phyloP scores from a whole-genome alignment of 2,888 invertebrate species.

The Drosophila bunnanda region DNA sequence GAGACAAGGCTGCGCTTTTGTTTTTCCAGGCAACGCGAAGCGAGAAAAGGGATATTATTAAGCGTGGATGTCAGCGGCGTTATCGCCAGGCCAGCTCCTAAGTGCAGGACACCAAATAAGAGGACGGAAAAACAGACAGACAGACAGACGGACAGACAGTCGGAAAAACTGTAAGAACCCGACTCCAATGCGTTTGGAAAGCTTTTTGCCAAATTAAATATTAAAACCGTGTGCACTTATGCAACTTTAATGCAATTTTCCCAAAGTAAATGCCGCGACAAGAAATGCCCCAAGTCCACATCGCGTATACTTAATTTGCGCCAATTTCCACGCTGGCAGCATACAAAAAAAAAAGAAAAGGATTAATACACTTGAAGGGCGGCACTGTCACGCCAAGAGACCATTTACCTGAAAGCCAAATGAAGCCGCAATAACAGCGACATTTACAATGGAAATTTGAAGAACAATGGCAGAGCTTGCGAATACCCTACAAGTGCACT shows the following conservation, averaged over 20 bases:
- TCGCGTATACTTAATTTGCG: conserved; percentile 70
- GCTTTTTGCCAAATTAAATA: conserved; percentile 82
- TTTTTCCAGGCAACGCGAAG: conserved; percentile 62
- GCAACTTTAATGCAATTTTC: conserved; percentile 81
- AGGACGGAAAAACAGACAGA: conserved; percentile 13
- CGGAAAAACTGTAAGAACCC: conserved; percentile 7
- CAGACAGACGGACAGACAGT: conserved; percentile 4
- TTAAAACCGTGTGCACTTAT: conserved; percentile 81
- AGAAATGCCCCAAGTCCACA: conserved; percentile 65
- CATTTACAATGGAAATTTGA: conserved; percentile 22
- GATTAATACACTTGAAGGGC: conserved; percentile 72
- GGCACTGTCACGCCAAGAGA: conserved; percentile 70
- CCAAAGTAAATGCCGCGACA: conserved; percentile 71
- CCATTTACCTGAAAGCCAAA: conserved; percentile 80
- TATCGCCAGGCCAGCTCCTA: conserved; percentile 61
- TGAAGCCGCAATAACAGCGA: conserved; percentile 62
- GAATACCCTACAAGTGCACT: conserved; percentile 9
- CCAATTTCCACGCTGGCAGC: conserved; percentile 44
- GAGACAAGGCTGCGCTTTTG: conserved; percentile 75
- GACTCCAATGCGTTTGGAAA: conserved; percentile 62
- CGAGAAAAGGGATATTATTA: conserved; percentile 71
- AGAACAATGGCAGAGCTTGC: not conserved
- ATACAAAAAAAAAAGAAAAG: conserved; percentile 68
- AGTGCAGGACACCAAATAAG: conserved; percentile 45
- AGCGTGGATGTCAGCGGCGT: conserved; percentile 78